Conservation (phyloP, 2,797 vertebrate species). For the Phrynocephalus vlangalii region DNA sequence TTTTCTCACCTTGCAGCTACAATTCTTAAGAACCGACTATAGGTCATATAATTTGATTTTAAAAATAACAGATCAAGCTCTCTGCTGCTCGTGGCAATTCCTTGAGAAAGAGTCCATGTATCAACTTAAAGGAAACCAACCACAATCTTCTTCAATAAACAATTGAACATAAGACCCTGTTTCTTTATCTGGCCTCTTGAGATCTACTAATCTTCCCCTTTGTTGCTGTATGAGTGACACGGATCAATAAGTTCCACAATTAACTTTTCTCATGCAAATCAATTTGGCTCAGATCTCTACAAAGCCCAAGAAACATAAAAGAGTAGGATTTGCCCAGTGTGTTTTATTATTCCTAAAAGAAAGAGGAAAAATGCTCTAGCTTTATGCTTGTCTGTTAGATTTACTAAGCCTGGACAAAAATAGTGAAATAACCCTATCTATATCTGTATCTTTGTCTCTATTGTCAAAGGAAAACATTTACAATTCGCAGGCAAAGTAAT, state of each 20-base stretch:
- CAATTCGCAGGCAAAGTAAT: slow-evolving; percentile 13
- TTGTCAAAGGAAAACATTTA: slow-evolving; percentile 4
- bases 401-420: slow-evolving; percentile 16
- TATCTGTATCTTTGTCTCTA: neutral
- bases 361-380: neutral
- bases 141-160: slow-evolving; percentile 46
- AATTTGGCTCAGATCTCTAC: slow-evolving; percentile 5
- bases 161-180: slow-evolving; percentile 33
- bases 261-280: slow-evolving; percentile 42
- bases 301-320: slow-evolving; percentile 29
- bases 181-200: slow-evolving; percentile 37
- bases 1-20: neutral
- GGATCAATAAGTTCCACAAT: slow-evolving; percentile 44
- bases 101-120: slow-evolving; percentile 24
- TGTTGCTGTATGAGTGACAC: slow-evolving; percentile 29
- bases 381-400: neutral
- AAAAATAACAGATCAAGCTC: slow-evolving; percentile 25
- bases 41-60: neutral
- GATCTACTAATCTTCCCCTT: slow-evolving; percentile 39
- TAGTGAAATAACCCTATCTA: neutral
- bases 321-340: slow-evolving; percentile 1
- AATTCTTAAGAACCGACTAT: neutral
- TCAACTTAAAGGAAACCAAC: slow-evolving; percentile 36
- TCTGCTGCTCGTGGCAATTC: neutral
- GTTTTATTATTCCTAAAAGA: slow-evolving; percentile 11